Evolutionary conservation across 1,140 invertebrate genomes (phyloP).

Genomic region (Drosophila kurseongensis): DNA sequence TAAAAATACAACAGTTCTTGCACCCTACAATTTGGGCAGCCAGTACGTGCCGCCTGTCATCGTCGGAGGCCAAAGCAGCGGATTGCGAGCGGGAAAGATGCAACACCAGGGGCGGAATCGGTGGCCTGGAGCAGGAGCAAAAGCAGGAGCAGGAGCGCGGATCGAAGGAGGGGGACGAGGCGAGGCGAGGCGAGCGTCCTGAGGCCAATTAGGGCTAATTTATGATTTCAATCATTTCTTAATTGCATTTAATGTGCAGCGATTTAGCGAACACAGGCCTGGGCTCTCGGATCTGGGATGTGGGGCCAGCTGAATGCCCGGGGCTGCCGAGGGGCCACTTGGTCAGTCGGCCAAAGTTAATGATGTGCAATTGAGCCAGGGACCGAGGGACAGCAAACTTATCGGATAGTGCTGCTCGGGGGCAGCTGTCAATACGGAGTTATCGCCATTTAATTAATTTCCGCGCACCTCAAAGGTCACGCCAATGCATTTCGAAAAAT

Average conservation of each 20-base stretch:
- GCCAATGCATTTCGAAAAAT: slow-evolving; percentile 13
- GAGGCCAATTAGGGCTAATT: slow-evolving; percentile 80
- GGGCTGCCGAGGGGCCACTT: slow-evolving; percentile 36
- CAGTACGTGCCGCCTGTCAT: slow-evolving; percentile 61
- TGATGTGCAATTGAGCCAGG: slow-evolving; percentile 53
- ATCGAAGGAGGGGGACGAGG: neutral
- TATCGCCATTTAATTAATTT: slow-evolving; percentile 75
- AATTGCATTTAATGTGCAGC: slow-evolving; percentile 82
- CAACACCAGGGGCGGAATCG: neutral
- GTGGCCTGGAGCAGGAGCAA: neutral
- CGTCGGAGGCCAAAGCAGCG: neutral
- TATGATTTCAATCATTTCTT: slow-evolving; percentile 83
- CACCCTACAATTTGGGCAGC: slow-evolving; percentile 65
- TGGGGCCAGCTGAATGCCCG: slow-evolving; percentile 9
- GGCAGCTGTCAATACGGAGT: slow-evolving; percentile 54
- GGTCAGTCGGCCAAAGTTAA: slow-evolving; percentile 78
- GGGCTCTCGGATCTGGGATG: slow-evolving; percentile 2
- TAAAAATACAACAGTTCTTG: slow-evolving; percentile 61
- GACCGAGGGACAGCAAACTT: slow-evolving; percentile 9
- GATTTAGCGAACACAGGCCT: slow-evolving; percentile 63
- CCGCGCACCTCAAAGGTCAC: slow-evolving; percentile 65
- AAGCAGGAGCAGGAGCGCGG: neutral
- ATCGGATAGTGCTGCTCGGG: slow-evolving; percentile 25
- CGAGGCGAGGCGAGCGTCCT: slow-evolving; percentile 40
- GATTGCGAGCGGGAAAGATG: slow-evolving; percentile 12